These are phyloP conservation scores for Morone chrysops DNA, from an alignment of 2,113 vertebrate species.

Conservation along the genomic window DNA sequence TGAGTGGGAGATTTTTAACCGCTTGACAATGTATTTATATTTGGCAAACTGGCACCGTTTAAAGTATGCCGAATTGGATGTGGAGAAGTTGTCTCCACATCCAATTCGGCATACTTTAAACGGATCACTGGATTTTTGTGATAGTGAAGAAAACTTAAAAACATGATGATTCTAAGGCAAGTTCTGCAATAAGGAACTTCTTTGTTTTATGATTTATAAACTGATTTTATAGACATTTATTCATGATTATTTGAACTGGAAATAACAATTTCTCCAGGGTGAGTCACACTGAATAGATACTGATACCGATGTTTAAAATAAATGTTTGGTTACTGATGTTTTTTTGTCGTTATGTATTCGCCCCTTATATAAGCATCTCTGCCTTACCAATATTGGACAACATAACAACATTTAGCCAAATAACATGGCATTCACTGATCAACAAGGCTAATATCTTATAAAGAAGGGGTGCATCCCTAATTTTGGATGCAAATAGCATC, in stretches of 20 bases:
- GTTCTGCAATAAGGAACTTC: no score
- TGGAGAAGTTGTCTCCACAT: no score
- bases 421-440: no score
- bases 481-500: background rate
- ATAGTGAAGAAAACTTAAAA: background rate
- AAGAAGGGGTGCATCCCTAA: no score
- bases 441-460: no score
- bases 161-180: background rate
- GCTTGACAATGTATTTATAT: background rate
- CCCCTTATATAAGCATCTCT: no score
- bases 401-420: no score
- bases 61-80: background rate
- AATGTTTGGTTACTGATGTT: no score
- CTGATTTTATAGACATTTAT: background rate
- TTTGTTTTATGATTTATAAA: background rate
- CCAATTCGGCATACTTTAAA: no score
- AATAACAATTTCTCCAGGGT: background rate
- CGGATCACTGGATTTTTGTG: background rate
- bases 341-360: no score
- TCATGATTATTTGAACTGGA: background rate
- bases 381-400: no score
- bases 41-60: background rate
- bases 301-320: no score
- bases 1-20: constrained; percentile 27
- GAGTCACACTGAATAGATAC: background rate